Conservation (phyloP, 2,797 vertebrate species). For the Crossoptilon crossoptilon region DNA sequence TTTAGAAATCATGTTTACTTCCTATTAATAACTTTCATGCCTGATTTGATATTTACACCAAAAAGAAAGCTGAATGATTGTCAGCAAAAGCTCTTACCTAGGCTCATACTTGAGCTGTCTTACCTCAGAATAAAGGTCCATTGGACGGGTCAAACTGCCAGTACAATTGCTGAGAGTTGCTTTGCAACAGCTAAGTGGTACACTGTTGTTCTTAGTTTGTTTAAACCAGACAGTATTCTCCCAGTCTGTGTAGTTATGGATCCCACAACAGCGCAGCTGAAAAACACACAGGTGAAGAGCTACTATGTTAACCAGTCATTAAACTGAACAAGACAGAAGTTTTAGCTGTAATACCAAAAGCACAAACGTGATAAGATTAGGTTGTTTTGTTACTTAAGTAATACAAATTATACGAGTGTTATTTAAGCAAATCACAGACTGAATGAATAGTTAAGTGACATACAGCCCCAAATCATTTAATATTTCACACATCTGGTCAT, state of each 20-base stretch:
- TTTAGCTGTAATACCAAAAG: neutral
- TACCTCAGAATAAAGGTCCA: slow-evolving; percentile 95
- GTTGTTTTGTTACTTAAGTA: neutral
- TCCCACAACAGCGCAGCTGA: slow-evolving; percentile 94
- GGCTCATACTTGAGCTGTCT: neutral
- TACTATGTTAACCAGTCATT: neutral
- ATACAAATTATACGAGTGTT: neutral
- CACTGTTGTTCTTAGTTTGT: slow-evolving; percentile 94
- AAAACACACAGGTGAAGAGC: neutral
- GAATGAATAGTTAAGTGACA: neutral
- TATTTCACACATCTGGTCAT: rapidly evolving
- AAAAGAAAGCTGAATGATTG: neutral
- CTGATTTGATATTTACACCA: neutral
- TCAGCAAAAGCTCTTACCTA: rapidly evolving
- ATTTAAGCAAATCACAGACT: neutral
- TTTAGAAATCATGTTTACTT: neutral
- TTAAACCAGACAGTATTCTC: slow-evolving; percentile 94
- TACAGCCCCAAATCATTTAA: neutral
- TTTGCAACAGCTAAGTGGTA: slow-evolving; percentile 95
- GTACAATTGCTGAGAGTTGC: slow-evolving; percentile 90
- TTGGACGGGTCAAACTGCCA: slow-evolving; percentile 87
- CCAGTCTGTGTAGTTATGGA: slow-evolving; percentile 97
- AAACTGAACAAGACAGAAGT: neutral
- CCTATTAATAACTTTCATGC: neutral
- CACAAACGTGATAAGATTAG: neutral